Percentiles rank a stretch among this genome's conserved stretches.
Conservation (phyloP, 2,888 invertebrate species). For the Apodemia mormo region DNA sequence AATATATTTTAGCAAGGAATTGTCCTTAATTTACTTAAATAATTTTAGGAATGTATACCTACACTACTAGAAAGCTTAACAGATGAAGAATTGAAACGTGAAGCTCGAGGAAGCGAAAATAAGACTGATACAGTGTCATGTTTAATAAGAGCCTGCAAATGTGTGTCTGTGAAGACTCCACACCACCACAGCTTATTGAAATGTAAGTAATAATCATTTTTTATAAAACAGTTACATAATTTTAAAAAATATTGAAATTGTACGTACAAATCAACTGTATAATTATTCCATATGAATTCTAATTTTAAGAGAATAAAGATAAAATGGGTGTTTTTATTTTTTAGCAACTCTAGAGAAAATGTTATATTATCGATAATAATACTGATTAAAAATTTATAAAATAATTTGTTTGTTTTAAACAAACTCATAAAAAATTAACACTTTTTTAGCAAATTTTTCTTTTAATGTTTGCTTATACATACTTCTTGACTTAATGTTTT, state of each 20-base stretch:
- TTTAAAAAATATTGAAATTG: not conserved
- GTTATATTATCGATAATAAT: too few species aligned
- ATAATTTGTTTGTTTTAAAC: too few species aligned
- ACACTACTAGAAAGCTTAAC: constrained; percentile 94
- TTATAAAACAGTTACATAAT: not conserved
- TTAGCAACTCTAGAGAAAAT: not conserved
- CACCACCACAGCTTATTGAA: constrained; percentile 88
- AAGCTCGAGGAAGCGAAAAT: constrained; percentile 94
- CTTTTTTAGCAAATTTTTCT: too few species aligned
- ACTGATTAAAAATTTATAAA: too few species aligned
- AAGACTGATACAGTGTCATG: constrained; percentile 98
- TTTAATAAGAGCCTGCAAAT: constrained; percentile 95
- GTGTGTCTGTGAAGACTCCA: constrained; percentile 91
- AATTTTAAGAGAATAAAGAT: not conserved
- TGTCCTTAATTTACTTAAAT: not conserved
- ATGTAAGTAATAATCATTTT: constrained; percentile 56
- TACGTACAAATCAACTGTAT: not conserved
- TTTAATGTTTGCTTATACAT: too few species aligned
- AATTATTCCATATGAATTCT: not conserved
- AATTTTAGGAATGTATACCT: constrained; percentile 91
- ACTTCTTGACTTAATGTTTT: too few species aligned
- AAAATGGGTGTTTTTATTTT: not conserved
- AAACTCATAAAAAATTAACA: too few species aligned
- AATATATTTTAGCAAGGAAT: too few species aligned
- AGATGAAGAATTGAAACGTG: constrained; percentile 97